Conservation (phyloP, 2,888 invertebrate genomes). For the Cephus runcator region DNA sequence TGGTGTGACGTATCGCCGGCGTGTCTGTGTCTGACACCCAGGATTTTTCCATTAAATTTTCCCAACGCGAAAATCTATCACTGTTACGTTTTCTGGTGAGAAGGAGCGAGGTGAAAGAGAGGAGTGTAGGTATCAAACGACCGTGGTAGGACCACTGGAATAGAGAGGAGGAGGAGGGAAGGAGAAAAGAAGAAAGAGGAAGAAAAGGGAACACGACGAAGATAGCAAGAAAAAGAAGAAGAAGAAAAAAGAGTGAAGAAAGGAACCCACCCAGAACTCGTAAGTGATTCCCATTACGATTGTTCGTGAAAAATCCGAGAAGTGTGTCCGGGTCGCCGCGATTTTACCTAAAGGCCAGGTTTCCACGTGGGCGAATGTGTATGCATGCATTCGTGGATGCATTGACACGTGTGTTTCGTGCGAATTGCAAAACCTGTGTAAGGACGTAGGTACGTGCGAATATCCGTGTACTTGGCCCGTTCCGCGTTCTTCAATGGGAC, state of each 20-base stretch:
- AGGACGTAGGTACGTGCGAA: background rate
- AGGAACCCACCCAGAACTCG: conserved; percentile 18
- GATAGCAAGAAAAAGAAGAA: background rate
- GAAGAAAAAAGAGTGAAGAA: background rate
- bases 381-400: background rate
- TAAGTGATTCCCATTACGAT: conserved; percentile 56
- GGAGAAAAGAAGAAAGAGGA: background rate
- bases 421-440: background rate
- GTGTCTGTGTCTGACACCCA: conserved; percentile 62
- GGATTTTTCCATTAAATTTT: conserved; percentile 65
- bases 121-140: background rate
- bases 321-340: conserved; percentile 30
- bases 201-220: background rate
- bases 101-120: background rate
- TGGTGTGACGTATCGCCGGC: conserved; percentile 61
- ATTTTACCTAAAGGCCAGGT: background rate
- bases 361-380: background rate
- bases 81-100: conserved; percentile 33
- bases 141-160: background rate
- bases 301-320: conserved; percentile 38
- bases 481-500: background rate
- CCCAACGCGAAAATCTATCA: conserved; percentile 63
- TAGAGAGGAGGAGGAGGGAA: background rate
- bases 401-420: background rate
- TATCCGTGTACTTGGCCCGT: background rate